These are phyloP conservation scores for Orthonyx spaldingii DNA, from an alignment of 2,113 vertebrate genomes.

Conservation along the genomic window DNA sequence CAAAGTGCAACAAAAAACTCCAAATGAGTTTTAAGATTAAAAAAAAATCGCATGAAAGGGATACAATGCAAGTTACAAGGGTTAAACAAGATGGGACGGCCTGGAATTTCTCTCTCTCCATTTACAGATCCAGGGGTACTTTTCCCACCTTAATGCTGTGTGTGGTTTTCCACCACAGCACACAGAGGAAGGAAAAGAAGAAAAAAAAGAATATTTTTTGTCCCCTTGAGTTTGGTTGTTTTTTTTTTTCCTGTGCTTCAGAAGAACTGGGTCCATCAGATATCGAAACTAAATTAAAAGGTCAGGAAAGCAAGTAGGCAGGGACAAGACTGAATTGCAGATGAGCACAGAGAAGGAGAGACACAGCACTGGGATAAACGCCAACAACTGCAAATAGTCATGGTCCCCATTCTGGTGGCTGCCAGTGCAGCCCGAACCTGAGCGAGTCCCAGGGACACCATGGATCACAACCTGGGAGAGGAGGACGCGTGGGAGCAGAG, in stretches of 20 bases:
- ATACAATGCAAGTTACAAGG: background rate
- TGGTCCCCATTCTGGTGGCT: background rate
- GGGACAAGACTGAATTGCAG: slow-evolving; percentile 5
- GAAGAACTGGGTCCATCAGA: background rate
- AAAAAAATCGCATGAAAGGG: background rate
- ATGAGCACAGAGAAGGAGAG: slow-evolving; percentile 11
- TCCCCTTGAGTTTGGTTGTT: background rate
- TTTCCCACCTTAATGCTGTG: background rate
- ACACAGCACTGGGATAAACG: background rate
- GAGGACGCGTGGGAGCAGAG: fast-evolving
- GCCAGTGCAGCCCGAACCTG: fast-evolving
- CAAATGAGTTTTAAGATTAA: background rate
- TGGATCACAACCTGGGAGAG: background rate
- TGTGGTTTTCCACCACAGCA: background rate
- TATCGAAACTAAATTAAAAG: background rate
- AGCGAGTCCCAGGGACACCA: background rate
- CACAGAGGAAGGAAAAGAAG: background rate
- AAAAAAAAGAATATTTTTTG: background rate
- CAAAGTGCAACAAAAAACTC: background rate
- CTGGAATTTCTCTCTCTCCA: background rate
- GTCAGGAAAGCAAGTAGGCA: background rate
- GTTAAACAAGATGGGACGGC: background rate
- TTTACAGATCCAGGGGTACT: background rate
- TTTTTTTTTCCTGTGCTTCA: background rate
- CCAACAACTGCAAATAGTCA: background rate